Base-by-base conservation (phyloP, 2,113 vertebrate species). In the Laticauda colubrina region DNA sequence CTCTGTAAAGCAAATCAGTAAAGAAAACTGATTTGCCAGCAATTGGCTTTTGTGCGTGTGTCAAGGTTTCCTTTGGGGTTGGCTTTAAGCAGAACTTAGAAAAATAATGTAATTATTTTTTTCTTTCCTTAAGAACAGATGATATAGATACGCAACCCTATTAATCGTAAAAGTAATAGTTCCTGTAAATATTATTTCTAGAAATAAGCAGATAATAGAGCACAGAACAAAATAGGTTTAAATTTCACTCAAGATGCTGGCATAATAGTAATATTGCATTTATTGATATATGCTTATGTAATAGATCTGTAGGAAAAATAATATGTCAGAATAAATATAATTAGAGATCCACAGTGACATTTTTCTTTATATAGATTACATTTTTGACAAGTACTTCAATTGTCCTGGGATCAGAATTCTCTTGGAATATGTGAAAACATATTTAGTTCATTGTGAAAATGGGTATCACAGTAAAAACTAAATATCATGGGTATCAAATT, bases 51-150 rank as follows among this genome's bases (percentile, higher is more conserved):
- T 34, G 86, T 93, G 26, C 15, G 2, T 5, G 93, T 39, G 24
- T 5, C 61, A 39, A 48, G 88, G 43, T 0, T 0, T 91, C 93
- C 89, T 7, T 57, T 89, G 61, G 12, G 26, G n/a, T 2, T 94
- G 93, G 88, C 2, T 43, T 1, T 24, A 89, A 34, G 39, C 92
- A 96, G 69, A 91, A 93, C n/a, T 88, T 92, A 43, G 90, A 51
- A 20, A 91, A 39, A 53, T 53, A 92, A 93, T 61, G 45, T 2
- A 56, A 5, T 89, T 89, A 39, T 3, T 89, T 23, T 69, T 59
- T 26, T 24, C 24, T 59, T 15, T 89, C 91, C 95, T 93, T 93
- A 59, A 92, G 29, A 1, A 53, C 0, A 2, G 89, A 2, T 69
- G 91, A 18, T 69, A 9, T 39, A 69, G 61, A 14, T 91, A 81